A percentile compares a stretch with the other conserved stretches of the same genome.
phyloP scores from a whole-genome alignment of 2,113 vertebrate species.

The Dasyprocta punctata region DNA sequence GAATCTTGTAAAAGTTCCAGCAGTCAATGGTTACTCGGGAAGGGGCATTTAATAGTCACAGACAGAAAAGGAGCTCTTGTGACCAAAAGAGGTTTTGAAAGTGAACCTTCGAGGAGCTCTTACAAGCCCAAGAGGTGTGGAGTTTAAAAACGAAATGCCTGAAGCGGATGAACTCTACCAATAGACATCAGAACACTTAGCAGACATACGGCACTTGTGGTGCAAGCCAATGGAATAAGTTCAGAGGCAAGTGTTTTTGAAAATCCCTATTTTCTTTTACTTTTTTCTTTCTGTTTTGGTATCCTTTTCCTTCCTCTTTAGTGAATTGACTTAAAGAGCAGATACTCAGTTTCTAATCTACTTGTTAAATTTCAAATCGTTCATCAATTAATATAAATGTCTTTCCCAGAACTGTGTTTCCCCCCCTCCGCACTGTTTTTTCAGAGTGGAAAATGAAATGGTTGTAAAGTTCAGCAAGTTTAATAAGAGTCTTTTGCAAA shows the following conservation, averaged over 20 bases:
- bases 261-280: conserved; percentile 8
- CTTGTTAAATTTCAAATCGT: neutral
- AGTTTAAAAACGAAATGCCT: conserved; percentile 37
- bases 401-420: neutral
- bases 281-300: neutral
- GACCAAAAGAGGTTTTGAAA: conserved; percentile 60
- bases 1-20: conserved; percentile 64
- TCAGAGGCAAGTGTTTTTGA: conserved; percentile 39
- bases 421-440: neutral
- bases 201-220: neutral
- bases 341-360: neutral
- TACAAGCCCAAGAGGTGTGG: conserved; percentile 44
- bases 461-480: neutral
- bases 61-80: conserved; percentile 44
- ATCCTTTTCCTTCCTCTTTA: neutral
- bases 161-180: conserved; percentile 48
- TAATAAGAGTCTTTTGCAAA: conserved; percentile 35
- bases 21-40: conserved; percentile 63
- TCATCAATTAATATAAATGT: neutral
- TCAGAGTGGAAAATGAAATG: neutral
- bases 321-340: conserved; percentile 46
- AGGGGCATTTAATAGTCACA: conserved; percentile 61
- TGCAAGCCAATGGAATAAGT: conserved; percentile 29
- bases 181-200: neutral
- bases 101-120: conserved; percentile 22